Evolutionary conservation across 2,113 vertebrate genomes (phyloP), one percentile per base, ranked within the genome.

Genomic region (Chitala chitala): DNA sequence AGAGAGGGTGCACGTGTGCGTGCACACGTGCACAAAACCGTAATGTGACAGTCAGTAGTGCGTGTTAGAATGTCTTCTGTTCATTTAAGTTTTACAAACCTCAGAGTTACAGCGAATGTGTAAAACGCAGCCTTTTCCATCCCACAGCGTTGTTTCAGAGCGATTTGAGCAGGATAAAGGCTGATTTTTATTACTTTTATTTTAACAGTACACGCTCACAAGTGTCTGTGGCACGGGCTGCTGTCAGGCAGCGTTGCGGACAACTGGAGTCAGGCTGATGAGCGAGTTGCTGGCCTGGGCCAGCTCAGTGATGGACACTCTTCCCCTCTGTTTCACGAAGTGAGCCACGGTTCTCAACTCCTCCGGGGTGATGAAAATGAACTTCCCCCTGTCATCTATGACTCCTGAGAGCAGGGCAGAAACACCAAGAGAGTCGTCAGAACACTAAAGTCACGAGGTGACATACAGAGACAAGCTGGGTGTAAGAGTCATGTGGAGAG

Each of bases 301-400:
- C 82, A 98, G 91, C 53, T 98, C 97, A 0, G 92, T 74, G 33
- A 98, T 97, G 82, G 97, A 98, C 4, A 98, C 90, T 2, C 97
- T 82, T 13, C 97, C 97, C 71, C 94, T 87, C 85, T 93, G 92
- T 40, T 83, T 90, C 86, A 99, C 94, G 76, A 92, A 98, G 65
- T 85, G 90, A 50, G 94, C 95, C 84, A 99, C 91, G 0, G 94
- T 93, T 1, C 90, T 82, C 90, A 99, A 84, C 84, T 99, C 97
- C 72, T 93, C 88, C 0, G 92, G 91, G 0, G 95, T 98, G 88
- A 99, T 96, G 86, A 92, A 99, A 89, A 99, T 98, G 72, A 99
- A 98, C 87, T 99, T 99, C 2, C 97, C 96, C 80, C 96, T 84
- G 91, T 99, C 97, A 9, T 99, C 97, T 3, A 98, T 96, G 73